A percentile compares a stretch with the other conserved stretches of the same genome.
phyloP scores from a whole-genome alignment of 2,113 vertebrate species.

The Aspiorhynchus laticeps region DNA sequence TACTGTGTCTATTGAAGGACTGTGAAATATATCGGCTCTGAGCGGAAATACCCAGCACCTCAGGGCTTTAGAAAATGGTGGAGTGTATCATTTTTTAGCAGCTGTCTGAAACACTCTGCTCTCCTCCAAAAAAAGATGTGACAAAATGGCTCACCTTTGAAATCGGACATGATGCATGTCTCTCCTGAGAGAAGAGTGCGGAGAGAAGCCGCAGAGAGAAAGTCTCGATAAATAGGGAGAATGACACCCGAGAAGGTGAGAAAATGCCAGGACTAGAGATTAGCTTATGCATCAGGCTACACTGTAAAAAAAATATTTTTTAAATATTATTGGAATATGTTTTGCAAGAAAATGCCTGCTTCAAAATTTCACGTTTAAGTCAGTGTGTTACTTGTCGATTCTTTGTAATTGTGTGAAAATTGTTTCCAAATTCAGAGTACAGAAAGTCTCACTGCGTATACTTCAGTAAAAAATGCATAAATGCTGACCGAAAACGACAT shows the following conservation, averaged over 20 bases:
- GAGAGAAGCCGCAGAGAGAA: neutral
- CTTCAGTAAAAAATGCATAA: neutral
- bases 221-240: slow-evolving; percentile 31
- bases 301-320: no score
- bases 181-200: slow-evolving; percentile 37
- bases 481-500: neutral
- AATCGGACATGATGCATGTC: slow-evolving; percentile 48
- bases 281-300: neutral
- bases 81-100: slow-evolving; percentile 22
- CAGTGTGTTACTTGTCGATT: no score
- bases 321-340: no score
- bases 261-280: no score
- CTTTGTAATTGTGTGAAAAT: no score
- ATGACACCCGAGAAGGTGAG: slow-evolving; percentile 22
- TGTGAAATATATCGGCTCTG: slow-evolving; percentile 16
- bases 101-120: slow-evolving; percentile 29
- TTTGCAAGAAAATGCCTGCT: neutral
- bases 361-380: neutral
- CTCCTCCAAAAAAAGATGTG: slow-evolving; percentile 31
- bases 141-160: slow-evolving; percentile 55
- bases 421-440: neutral
- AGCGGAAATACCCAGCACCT: slow-evolving; percentile 20
- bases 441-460: neutral
- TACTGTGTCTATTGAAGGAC: slow-evolving; percentile 23
- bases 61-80: slow-evolving; percentile 23